Base-by-base conservation (phyloP, 2,797 vertebrate genomes). In the Fistularia commersonii region DNA sequence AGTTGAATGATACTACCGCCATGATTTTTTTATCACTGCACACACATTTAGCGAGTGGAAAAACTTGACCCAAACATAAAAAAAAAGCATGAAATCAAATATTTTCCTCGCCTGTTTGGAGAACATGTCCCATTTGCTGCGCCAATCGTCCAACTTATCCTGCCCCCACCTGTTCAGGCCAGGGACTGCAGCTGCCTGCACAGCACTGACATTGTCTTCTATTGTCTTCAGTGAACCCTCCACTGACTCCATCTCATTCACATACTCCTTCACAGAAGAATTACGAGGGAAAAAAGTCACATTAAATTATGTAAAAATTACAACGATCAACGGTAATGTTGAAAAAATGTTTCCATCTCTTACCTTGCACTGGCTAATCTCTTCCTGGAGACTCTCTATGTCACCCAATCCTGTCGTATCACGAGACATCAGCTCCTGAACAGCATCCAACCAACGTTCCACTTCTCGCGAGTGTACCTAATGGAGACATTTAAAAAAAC, bases 331-430 rank as follows among this genome's bases (percentile, higher is more conserved):
- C 23, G 23, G 23, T 23, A 23, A 23, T 23, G 23, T 23, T 23
- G 23, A 23, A 23, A 23, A 23, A 4, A 23, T 23, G 23, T 23
- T 32, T 38, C 33, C 1, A 34, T 11, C 33, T 56, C 79, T 87
- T 59, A 98, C 96, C 79, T 87, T 91, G 87, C 93, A 98, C 45
- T 92, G 89, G 72, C 92, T 91, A 47, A 97, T 87, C 61, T 97
- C 93, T 46, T 89, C 91, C 66, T 93, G 91, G 11, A 96, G 82
- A 12, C 71, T 90, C 51, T 90, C 85, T 0, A 76, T 36, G 3
- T 92, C 88, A 5, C 85, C 84, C 15, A 85, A 76, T 14, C 84
- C 65, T 1, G 84, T 65, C 11, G 85, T 49, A 46, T 95, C 93
- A 68, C 81, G 87, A 57, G 89, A 88, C 77, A 98, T 65, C 59